Conservation (phyloP, 2,113 vertebrate species). For the Rattus rattus region DNA sequence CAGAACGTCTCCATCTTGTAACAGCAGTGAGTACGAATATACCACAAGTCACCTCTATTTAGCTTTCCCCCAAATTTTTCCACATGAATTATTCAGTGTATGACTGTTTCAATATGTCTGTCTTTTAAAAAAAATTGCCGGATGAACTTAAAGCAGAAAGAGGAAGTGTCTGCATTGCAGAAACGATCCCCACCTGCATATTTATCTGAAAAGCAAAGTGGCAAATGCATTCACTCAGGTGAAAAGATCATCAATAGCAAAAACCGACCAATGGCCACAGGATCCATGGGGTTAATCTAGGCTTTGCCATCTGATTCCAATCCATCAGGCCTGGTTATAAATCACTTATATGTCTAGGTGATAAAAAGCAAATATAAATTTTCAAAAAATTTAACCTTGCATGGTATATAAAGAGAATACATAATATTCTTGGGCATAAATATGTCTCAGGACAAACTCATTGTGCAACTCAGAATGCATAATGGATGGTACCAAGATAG, state of each 20-base stretch:
- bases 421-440: slow-evolving; percentile 88
- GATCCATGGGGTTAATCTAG: slow-evolving; percentile 82
- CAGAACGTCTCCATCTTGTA: slow-evolving; percentile 31
- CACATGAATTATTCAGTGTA: slow-evolving; percentile 80
- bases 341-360: slow-evolving; percentile 81
- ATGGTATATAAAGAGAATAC: slow-evolving; percentile 88
- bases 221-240: slow-evolving; percentile 56
- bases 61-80: slow-evolving; percentile 78
- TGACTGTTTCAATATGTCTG: slow-evolving; percentile 80
- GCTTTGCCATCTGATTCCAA: slow-evolving; percentile 81
- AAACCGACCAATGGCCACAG: slow-evolving; percentile 68
- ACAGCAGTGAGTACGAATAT: slow-evolving; percentile 14
- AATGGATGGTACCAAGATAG: slow-evolving; percentile 78
- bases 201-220: slow-evolving; percentile 68
- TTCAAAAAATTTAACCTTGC: slow-evolving; percentile 87
- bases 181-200: slow-evolving; percentile 68
- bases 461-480: slow-evolving; percentile 84
- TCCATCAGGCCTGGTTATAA: slow-evolving; percentile 83
- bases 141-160: slow-evolving; percentile 73
- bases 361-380: slow-evolving; percentile 88
- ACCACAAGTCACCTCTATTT: slow-evolving; percentile 55
- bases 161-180: slow-evolving; percentile 64
- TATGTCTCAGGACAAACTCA: slow-evolving; percentile 86
- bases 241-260: slow-evolving; percentile 68
- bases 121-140: slow-evolving; percentile 69